phyloP scores from a whole-genome alignment of 2,888 invertebrate species.

The Brenthis hecate region DNA sequence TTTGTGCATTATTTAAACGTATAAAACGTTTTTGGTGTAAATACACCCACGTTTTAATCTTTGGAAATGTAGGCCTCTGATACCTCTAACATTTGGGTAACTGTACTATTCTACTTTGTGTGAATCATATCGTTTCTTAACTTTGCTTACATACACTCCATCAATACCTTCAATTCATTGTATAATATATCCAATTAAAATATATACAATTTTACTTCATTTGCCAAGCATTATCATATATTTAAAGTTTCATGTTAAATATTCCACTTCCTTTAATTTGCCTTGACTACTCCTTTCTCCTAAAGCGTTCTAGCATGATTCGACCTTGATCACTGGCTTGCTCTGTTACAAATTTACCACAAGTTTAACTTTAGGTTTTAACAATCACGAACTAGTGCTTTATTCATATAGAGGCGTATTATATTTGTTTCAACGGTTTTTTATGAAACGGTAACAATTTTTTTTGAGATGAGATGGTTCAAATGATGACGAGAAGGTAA shows the following conservation, averaged over 20 bases:
- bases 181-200: neutral
- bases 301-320: slow-evolving; percentile 43
- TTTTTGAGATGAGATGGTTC: too few relatives aligned
- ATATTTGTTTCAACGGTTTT: neutral
- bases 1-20: slow-evolving; percentile 67
- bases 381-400: neutral
- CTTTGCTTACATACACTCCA: neutral
- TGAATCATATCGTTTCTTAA: neutral
- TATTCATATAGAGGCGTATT: neutral
- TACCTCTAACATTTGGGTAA: slow-evolving; percentile 17
- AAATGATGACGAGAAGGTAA: too few relatives aligned
- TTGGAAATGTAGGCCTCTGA: slow-evolving; percentile 33
- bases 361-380: slow-evolving; percentile 11
- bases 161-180: neutral
- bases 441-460: neutral
- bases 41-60: slow-evolving; percentile 38
- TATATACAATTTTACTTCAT: neutral
- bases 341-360: slow-evolving; percentile 1
- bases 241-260: slow-evolving; percentile 10
- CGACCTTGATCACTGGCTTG: slow-evolving; percentile 41
- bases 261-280: slow-evolving; percentile 30
- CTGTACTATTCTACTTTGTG: slow-evolving; percentile 11
- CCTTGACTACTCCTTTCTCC: slow-evolving; percentile 45
- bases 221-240: neutral
- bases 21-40: slow-evolving; percentile 44